These are phyloP conservation scores for Ageneiosus marmoratus DNA, from an alignment of 2,113 vertebrate species.

Conservation along the genomic window DNA sequence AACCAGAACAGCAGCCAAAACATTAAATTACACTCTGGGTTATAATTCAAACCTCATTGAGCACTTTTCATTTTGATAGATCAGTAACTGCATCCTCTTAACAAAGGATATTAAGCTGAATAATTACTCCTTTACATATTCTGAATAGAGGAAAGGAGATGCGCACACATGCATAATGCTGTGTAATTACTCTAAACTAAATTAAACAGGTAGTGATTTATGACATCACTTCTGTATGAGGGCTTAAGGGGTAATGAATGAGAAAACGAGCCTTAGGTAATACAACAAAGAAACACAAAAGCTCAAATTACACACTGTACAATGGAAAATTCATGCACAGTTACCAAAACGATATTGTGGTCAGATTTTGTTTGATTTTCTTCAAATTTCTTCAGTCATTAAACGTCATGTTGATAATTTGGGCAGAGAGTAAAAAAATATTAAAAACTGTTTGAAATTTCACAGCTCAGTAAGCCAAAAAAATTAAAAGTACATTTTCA, in stretches of 20 bases:
- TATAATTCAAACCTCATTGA: neutral
- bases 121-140: constrained; percentile 37
- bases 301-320: neutral
- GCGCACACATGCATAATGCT: neutral
- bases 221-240: constrained; percentile 1
- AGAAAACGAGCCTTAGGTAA: neutral
- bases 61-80: neutral
- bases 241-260: neutral
- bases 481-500: neutral
- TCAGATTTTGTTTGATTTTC: neutral
- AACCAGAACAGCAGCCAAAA: neutral
- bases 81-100: constrained; percentile 24
- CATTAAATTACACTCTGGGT: neutral
- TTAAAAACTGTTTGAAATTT: neutral
- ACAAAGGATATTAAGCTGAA: constrained; percentile 20
- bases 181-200: constrained; percentile 37
- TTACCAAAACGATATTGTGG: too few relatives aligned
- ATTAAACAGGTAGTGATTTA: constrained; percentile 45
- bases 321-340: neutral
- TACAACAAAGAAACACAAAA: constrained; percentile 14
- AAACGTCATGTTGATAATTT: neutral
- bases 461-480: neutral
- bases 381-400: neutral
- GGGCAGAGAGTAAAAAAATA: neutral
- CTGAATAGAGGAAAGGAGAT: constrained; percentile 13